Base-by-base conservation (phyloP, 1,140 invertebrate genomes). In the Pogonognathellus flavescens region DNA sequence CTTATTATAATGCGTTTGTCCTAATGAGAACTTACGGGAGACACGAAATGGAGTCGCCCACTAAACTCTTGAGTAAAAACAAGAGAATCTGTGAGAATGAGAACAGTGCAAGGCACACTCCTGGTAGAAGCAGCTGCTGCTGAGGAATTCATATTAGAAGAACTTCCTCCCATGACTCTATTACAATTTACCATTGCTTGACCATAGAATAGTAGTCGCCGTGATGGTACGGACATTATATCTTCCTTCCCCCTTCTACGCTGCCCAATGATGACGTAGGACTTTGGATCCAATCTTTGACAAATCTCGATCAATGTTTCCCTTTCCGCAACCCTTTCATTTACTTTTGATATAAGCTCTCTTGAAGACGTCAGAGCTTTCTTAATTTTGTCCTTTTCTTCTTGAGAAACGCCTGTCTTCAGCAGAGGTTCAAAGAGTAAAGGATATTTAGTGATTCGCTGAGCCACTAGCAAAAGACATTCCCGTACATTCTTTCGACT, bases 241-340 rank as follows among this genome's bases (percentile, higher is more conserved):
- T 98, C 96, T n/a, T 96, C 96, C 90, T 98, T 98, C 90, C 97
- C 98, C 90, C 98, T 98, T 90, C 98, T 97, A 86, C 93, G 93
- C 50, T 94, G 94, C 82, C 95, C 94, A 90, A 95, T 96, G 18
- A 93, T 93, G 0, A 96, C 95, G 89, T 95, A 96, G 0, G 97
- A 97, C 91, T 98, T 97, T 3, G 95, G 94, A 91, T 99, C 97
- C 70, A 98, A 95, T 86, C 94, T 94, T 89, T 96, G 95, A 90
- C 97, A 98, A 87, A 98, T 97, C 91, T 98, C 97, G 85, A 97
- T 90, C 89, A 98, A 95, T 25, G 96, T 91, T 90, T 96, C 95
- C 89, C 97, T 96, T 85, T 97, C 95, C 4, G 96, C 97, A 49
- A 99, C 97, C 90, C 97, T 95, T 25, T 95, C 94, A 90, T 99